Evolutionary conservation across 2,113 vertebrate genomes (phyloP), one percentile per base, ranked within the genome.

Genomic region (Equus quagga): DNA sequence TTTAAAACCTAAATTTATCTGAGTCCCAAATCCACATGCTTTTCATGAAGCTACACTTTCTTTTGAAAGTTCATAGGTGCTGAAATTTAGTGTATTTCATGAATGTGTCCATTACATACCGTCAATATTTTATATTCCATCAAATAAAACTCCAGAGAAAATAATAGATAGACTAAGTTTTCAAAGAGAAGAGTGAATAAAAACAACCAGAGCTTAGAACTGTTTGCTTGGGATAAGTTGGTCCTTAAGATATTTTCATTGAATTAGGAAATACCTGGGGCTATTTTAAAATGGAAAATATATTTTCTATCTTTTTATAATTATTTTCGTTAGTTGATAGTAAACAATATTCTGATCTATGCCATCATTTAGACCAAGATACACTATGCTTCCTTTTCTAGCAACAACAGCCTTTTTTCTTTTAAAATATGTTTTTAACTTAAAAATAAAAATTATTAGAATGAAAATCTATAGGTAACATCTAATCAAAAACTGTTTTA

Each of bases 201-300:
- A 86, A 92, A 19, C 36, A 93, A 80, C 89, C 44, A 33, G 17
- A 76, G 44, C 24, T 93, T 46, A 49, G 60, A 17, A 14, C 0
- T 65, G 51, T 54, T 54, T 51, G 69, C 70, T 95, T 96, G 85
- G 28, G 65, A 18, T 89, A 46, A 70, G 10, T 87, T 95, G 94
- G 67, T 86, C 31, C 21, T 82, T 69, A 69, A 78, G 41, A 67
- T 54, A 5, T 41, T 88, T 93, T 75, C 36, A 81, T 9, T 9
- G 23, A 58, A 51, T 75, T 91, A 69, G 28, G 21, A 89, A 79
- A 85, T 26, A 67, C 54, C 90, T 49, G n/a, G 12, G 41, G 31
- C 44, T 95, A 62, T 83, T 97, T 97, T 91, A 75, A 97, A 95
- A 92, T 76, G 58, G 62, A 90, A 96, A 85, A 70, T 2, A 49